Conservation (phyloP, 2,888 invertebrate species). For the Coleophora flavipennella region DNA sequence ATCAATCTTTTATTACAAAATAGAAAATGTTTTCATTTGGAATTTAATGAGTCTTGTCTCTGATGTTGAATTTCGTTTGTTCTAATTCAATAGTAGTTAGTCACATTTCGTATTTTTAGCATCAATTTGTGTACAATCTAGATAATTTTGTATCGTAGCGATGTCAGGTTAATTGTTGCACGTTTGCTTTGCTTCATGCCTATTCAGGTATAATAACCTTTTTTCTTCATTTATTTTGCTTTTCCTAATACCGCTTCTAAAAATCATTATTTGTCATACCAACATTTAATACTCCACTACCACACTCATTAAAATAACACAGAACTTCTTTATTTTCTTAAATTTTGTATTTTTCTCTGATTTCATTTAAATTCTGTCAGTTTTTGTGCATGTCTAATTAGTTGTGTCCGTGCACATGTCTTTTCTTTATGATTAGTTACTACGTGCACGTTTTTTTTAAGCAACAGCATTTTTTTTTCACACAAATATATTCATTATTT, state of each 20-base stretch:
- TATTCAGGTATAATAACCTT: too few relatives aligned
- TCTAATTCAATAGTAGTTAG: slow-evolving; percentile 35
- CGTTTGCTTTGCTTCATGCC: slow-evolving; percentile 39
- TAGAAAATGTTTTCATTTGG: slow-evolving; percentile 51
- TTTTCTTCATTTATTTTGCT: too few relatives aligned
- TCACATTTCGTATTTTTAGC: slow-evolving; percentile 25
- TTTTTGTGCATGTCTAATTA: slow-evolving; percentile 30
- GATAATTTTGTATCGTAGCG: slow-evolving; percentile 24
- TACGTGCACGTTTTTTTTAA: slow-evolving; percentile 1
- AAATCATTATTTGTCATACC: background rate
- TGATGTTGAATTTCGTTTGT: slow-evolving; percentile 31
- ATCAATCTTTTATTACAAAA: slow-evolving; percentile 67
- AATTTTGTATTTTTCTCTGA: slow-evolving; percentile 29
- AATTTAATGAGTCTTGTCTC: slow-evolving; percentile 56
- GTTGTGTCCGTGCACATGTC: background rate
- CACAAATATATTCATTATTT: background rate
- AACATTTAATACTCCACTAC: slow-evolving; percentile 14
- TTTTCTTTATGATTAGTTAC: background rate
- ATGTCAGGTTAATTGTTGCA: slow-evolving; percentile 32
- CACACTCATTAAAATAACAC: slow-evolving; percentile 11
- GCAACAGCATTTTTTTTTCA: slow-evolving; percentile 8
- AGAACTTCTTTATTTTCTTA: slow-evolving; percentile 16
- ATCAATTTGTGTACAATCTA: slow-evolving; percentile 29
- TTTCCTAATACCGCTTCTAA: too few relatives aligned
- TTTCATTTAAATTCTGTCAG: slow-evolving; percentile 66